Evolutionary conservation across 2,888 invertebrate genomes (phyloP).

Genomic region (Heliconius ismenius): DNA sequence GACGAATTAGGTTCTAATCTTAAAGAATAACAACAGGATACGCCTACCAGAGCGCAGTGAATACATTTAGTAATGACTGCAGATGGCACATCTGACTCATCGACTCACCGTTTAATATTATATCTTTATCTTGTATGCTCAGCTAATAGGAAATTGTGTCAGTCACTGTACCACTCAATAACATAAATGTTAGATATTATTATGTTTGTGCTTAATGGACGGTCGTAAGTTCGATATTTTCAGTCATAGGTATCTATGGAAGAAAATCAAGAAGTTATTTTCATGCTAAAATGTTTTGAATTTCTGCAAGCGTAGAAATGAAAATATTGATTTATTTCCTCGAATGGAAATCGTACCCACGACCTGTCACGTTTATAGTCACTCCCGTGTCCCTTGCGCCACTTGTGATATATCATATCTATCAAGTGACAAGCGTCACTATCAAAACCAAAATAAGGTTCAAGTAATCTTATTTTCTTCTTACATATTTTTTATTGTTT

Average conservation of each 20-base stretch:
- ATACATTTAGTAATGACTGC: constrained; percentile 35
- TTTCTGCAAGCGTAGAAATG: too few species aligned
- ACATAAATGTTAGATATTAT: background rate
- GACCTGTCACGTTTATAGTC: too few species aligned
- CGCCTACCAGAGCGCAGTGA: constrained; percentile 30
- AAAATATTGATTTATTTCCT: too few species aligned
- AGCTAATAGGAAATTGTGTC: constrained; percentile 20
- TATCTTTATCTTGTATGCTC: constrained; percentile 15
- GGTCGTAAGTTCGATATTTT: background rate
- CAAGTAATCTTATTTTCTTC: too few species aligned
- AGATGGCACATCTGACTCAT: constrained; percentile 36
- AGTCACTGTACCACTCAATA: background rate
- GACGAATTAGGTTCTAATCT: background rate
- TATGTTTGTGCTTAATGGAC: background rate
- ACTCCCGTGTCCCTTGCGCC: too few species aligned
- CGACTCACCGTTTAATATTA: constrained; percentile 14
- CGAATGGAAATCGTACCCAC: too few species aligned
- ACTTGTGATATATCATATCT: too few species aligned
- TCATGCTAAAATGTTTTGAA: background rate
- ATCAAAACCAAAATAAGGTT: too few species aligned
- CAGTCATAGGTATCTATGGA: background rate
- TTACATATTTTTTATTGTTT: background rate
- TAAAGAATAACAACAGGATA: constrained; percentile 34
- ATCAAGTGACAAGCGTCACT: too few species aligned
- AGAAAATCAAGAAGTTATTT: background rate